Evolutionary conservation across 2,888 invertebrate genomes (phyloP), one percentile per base, ranked within the genome.

Genomic region (Hoplodrina blanda): DNA sequence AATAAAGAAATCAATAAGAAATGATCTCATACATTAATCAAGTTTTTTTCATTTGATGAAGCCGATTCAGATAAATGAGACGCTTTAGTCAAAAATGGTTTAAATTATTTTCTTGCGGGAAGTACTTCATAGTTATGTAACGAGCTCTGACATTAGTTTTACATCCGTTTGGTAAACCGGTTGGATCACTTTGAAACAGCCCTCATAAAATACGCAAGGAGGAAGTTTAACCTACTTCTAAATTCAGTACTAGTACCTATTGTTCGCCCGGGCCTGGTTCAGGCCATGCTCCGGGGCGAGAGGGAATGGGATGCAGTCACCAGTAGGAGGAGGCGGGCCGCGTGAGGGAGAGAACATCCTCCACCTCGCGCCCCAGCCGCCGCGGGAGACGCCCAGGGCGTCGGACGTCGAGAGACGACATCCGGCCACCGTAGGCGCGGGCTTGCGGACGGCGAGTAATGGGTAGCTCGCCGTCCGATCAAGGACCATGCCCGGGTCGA

Each of bases 1-100:
- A 69, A 69, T 70, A 59, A 49, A 72, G 62, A 63, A 74, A 75
- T 76, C 53, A 62, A 69, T 46, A 25, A 61, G 55, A 70, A 70
- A 70, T 37, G 15, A 69, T 59, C 33, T 41, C 53, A 10, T 59
- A 56, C 20, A 37, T 53, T 46, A 65, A 69, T 79, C 33, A 46
- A 49, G 41, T 73, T 71, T 73, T 71, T 73, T 61, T 25, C 62
- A 65, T 62, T 62, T 60, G 56, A 62, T 46, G 25, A 64, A 33
- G 20, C n/a, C 37, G 50, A 62, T 70, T 19, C 3, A 13, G 17
- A 33, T 62, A 61, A 66, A 55, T 65, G 62, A 69, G 67, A 69
- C 65, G 68, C 10, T 52, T 67, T 41, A 52, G 46, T 57, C 30
- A 56, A 60, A 61, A 25, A 55, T 62, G 60, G 55, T 53, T 57